Conservation (phyloP, 2,113 vertebrate species). For the Vireo altiloquus region DNA sequence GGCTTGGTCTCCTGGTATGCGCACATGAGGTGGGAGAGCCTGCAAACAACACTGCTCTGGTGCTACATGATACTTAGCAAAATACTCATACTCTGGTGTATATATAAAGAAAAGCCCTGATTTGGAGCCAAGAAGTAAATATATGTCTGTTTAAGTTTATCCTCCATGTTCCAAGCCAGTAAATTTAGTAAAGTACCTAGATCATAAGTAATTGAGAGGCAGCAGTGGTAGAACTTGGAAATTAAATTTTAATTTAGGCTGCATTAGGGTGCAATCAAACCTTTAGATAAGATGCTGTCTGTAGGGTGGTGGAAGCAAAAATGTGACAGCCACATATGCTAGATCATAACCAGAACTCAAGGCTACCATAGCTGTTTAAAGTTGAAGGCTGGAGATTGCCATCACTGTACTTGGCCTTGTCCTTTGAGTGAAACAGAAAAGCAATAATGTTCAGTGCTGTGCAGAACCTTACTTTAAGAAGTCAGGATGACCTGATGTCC, state of each 20-base stretch:
- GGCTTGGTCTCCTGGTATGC: background rate
- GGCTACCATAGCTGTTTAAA: background rate
- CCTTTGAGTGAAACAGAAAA: background rate
- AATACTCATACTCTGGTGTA: background rate
- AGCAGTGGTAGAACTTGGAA: background rate
- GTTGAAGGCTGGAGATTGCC: background rate
- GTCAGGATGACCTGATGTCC: background rate
- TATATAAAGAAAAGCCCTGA: background rate
- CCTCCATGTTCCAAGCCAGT: background rate
- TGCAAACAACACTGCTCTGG: background rate
- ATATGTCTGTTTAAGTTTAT: background rate
- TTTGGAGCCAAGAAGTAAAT: background rate
- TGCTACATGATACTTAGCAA: background rate
- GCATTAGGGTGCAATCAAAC: background rate
- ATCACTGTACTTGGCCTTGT: background rate
- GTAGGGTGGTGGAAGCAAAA: background rate
- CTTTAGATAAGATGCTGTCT: background rate
- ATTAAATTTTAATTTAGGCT: background rate
- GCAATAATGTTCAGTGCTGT: background rate
- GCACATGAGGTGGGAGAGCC: fast-evolving
- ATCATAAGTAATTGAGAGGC: background rate
- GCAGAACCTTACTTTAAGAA: background rate
- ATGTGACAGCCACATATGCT: background rate
- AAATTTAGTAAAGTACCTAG: background rate
- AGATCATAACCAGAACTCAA: background rate